These are phyloP conservation scores for Podocnemis expansa DNA, from an alignment of 2,113 vertebrate species.

Conservation along the genomic window DNA sequence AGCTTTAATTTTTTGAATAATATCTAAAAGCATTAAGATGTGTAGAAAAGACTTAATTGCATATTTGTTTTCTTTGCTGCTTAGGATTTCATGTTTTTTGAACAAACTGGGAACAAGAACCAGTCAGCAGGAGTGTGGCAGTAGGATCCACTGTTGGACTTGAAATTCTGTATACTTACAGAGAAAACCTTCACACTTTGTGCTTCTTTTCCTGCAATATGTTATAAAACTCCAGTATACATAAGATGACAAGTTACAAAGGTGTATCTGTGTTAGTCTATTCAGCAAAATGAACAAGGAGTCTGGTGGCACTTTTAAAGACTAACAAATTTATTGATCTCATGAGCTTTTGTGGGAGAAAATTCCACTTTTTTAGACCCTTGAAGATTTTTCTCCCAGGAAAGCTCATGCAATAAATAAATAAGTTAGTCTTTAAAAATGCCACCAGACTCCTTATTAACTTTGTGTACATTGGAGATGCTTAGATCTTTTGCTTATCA, in stretches of 20 bases:
- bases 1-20: too few relatives aligned
- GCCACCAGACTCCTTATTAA: too few relatives aligned
- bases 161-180: neutral
- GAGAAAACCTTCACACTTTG: neutral
- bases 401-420: too few relatives aligned
- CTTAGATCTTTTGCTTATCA: neutral
- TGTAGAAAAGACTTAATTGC: neutral
- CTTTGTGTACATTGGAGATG: neutral
- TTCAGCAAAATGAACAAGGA: too few relatives aligned
- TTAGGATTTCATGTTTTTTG: constrained; percentile 95
- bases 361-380: too few relatives aligned
- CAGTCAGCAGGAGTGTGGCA: constrained; percentile 6
- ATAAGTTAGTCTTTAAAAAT: too few relatives aligned
- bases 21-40: neutral
- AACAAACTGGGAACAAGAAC: neutral
- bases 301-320: too few relatives aligned
- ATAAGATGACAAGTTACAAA: too few relatives aligned
- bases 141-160: neutral
- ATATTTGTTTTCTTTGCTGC: constrained; percentile 34
- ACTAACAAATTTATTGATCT: too few relatives aligned
- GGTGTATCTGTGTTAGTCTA: too few relatives aligned
- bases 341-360: too few relatives aligned
- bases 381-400: too few relatives aligned
- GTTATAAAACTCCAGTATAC: neutral
- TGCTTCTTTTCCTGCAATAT: neutral